phyloP scores from a whole-genome alignment of 2,888 invertebrate genomes.

The Anorthoa munda region DNA sequence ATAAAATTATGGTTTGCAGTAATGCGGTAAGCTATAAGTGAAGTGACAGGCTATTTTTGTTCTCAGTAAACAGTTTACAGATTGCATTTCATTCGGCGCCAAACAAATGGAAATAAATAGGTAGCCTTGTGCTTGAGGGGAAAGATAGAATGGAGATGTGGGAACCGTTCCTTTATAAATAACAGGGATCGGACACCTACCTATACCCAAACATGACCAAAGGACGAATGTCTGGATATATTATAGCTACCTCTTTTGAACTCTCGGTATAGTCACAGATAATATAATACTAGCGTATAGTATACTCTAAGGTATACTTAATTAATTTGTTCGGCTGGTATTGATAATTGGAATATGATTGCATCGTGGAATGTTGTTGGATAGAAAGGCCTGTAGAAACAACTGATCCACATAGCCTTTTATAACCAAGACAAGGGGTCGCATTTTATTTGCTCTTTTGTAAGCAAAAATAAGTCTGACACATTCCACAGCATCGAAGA shows the following conservation, averaged over 20 bases:
- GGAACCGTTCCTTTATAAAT: no score
- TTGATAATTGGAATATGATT: background rate
- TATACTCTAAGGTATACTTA: no score
- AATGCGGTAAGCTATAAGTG: constrained; percentile 1
- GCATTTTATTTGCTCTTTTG: no score
- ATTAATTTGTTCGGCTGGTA: background rate
- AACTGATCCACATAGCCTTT: background rate
- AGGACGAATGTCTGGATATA: no score
- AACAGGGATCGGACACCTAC: no score
- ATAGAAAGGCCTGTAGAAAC: background rate
- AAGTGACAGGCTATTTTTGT: constrained; percentile 43
- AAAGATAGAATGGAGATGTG: background rate
- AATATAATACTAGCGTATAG: no score
- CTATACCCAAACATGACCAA: no score
- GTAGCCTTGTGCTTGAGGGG: constrained; percentile 1
- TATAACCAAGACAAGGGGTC: background rate
- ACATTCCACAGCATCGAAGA: background rate
- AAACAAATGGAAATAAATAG: constrained; percentile 23
- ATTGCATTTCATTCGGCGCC: constrained; percentile 15
- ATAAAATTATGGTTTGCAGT: constrained; percentile 17
- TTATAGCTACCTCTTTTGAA: no score
- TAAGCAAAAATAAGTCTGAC: background rate
- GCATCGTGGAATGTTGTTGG: background rate
- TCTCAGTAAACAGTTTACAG: constrained; percentile 29
- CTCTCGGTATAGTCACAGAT: no score